Percentiles rank a stretch among this genome's conserved stretches.
Evolutionary conservation across 2,113 vertebrate species (phyloP).

Genomic region (Excalfactoria chinensis): DNA sequence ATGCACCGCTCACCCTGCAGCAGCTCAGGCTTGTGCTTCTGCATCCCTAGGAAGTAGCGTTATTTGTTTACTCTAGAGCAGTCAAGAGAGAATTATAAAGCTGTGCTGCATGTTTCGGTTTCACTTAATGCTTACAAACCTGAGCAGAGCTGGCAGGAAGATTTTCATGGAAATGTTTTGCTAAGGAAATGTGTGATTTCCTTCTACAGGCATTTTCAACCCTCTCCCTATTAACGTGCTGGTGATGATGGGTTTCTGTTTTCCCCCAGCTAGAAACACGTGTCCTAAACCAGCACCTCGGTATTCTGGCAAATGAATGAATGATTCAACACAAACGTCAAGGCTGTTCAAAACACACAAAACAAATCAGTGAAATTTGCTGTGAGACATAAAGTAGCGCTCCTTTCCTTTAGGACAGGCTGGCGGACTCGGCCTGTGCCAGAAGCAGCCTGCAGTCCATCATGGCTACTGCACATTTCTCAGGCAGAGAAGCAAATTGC

Average conservation of each 20-base stretch:
- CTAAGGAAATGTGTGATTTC: background rate
- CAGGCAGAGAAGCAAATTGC: background rate
- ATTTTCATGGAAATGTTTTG: background rate
- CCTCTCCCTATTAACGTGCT: background rate
- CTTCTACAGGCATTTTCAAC: background rate
- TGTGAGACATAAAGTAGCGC: background rate
- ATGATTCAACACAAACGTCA: background rate
- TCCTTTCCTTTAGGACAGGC: background rate
- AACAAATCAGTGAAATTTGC: rapidly evolving
- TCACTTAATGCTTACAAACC: background rate
- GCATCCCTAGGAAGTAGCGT: background rate
- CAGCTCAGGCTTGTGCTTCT: background rate
- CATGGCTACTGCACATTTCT: background rate
- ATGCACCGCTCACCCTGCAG: background rate
- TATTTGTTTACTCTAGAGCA: background rate
- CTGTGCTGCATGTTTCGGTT: background rate
- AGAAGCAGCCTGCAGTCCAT: background rate
- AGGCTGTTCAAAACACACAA: background rate
- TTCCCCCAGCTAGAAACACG: background rate
- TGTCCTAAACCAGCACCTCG: background rate
- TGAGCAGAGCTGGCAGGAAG: background rate
- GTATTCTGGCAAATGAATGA: background rate
- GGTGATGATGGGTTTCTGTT: background rate
- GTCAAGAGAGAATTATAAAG: background rate
- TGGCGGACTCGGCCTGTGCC: too few species aligned